These are phyloP conservation scores for Plutella xylostella DNA, from an alignment of 2,888 invertebrate species.

Conservation along the genomic window DNA sequence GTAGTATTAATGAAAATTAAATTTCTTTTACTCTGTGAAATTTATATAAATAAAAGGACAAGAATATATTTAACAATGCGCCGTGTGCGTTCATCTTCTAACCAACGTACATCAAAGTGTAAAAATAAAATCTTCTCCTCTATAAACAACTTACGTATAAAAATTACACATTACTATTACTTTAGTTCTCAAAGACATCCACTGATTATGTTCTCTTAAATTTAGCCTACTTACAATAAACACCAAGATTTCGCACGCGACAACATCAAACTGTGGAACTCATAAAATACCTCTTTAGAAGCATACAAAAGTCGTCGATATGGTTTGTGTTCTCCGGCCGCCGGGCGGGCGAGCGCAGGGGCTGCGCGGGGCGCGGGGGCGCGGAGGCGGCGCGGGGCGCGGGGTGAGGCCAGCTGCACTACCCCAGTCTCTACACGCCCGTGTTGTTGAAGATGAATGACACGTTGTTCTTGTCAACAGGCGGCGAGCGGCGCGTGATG, in stretches of 20 bases:
- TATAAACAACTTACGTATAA: conserved; percentile 52
- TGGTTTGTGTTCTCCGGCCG: neutral
- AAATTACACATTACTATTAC: conserved; percentile 32
- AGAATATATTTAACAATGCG: conserved; percentile 9
- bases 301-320: conserved; percentile 6
- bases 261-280: conserved; percentile 47
- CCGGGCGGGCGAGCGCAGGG: neutral
- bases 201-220: conserved; percentile 27
- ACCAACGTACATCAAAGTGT: conserved; percentile 29
- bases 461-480: conserved; percentile 60
- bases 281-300: conserved; percentile 4
- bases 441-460: conserved; percentile 77
- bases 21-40: neutral
- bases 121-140: conserved; percentile 50
- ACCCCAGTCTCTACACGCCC: conserved; percentile 69
- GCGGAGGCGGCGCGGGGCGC: conserved; percentile 22
- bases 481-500: conserved; percentile 67
- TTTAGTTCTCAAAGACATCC: conserved; percentile 24
- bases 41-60: conserved; percentile 4
- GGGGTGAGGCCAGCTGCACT: conserved; percentile 21
- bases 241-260: conserved; percentile 31
- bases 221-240: conserved; percentile 24
- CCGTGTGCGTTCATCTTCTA: conserved; percentile 10
- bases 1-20: neutral
- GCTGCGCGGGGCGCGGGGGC: neutral